Percentiles rank a stretch among this genome's conserved stretches.
Evolutionary conservation across 2,888 invertebrate species (phyloP).

Genomic region (Sphaeridia pumilis): DNA sequence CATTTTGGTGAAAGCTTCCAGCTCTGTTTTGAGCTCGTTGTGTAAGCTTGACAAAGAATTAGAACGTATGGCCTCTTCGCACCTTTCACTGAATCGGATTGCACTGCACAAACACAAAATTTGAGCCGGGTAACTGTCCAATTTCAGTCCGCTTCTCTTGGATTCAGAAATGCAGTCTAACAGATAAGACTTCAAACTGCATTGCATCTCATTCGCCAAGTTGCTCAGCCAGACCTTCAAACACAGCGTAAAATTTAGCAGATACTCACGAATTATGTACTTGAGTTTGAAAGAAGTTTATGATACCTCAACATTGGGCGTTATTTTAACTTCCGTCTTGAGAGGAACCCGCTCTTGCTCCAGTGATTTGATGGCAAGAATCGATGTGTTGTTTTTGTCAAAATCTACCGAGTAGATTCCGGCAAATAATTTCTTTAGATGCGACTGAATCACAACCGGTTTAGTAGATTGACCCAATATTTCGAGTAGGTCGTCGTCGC

Average conservation of each 20-base stretch:
- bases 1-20: constrained; percentile 45
- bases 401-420: constrained; percentile 71
- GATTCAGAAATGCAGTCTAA: constrained; percentile 44
- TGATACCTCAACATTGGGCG: constrained; percentile 62
- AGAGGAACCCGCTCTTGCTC: constrained; percentile 63
- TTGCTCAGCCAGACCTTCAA: constrained; percentile 60
- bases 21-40: constrained; percentile 40
- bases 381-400: constrained; percentile 46
- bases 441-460: constrained; percentile 77
- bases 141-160: constrained; percentile 37
- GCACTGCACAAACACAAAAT: constrained; percentile 74
- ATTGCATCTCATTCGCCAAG: constrained; percentile 70
- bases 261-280: neutral
- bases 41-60: constrained; percentile 49
- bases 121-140: constrained; percentile 57
- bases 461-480: constrained; percentile 86
- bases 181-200: constrained; percentile 58
- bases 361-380: constrained; percentile 60
- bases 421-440: constrained; percentile 91
- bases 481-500: constrained; percentile 94
- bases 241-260: neutral
- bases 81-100: constrained; percentile 69
- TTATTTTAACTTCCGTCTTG: constrained; percentile 55
- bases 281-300: neutral
- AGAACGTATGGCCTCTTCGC: constrained; percentile 64